Conservation (phyloP, 2,797 vertebrate genomes). For the Micromesistius poutassou region DNA sequence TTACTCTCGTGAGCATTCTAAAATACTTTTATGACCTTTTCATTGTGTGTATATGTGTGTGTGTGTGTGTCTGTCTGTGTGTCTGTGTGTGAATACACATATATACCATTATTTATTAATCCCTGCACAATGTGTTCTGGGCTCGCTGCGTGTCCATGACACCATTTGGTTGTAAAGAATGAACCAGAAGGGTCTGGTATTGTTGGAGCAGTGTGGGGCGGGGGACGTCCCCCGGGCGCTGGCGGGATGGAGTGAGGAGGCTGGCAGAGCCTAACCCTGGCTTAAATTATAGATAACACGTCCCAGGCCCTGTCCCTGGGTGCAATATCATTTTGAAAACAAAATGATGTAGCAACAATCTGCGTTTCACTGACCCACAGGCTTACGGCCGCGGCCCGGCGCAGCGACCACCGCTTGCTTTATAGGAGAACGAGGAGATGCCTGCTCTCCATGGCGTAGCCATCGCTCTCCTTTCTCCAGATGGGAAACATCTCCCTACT, state of each 20-base stretch:
- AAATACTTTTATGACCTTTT: slow-evolving; percentile 73
- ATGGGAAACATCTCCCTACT: slow-evolving; percentile 5
- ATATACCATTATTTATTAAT: slow-evolving; percentile 32
- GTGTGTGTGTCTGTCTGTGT: slow-evolving; percentile 57
- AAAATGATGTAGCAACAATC: slow-evolving; percentile 61
- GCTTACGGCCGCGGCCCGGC: slow-evolving; percentile 27
- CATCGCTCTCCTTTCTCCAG: slow-evolving; percentile 20
- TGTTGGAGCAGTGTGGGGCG: slow-evolving; percentile 47
- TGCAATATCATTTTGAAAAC: slow-evolving; percentile 54
- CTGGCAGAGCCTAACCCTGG: slow-evolving; percentile 52
- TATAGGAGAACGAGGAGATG: slow-evolving; percentile 36
- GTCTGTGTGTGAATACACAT: slow-evolving; percentile 23
- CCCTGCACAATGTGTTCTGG: slow-evolving; percentile 63
- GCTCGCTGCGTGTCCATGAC: slow-evolving; percentile 54
- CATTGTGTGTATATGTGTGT: slow-evolving; percentile 57
- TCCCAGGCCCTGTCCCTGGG: slow-evolving; percentile 41
- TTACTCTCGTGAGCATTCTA: slow-evolving; percentile 68
- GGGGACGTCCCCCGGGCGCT: slow-evolving; percentile 57
- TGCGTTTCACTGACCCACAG: slow-evolving; percentile 46
- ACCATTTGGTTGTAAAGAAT: slow-evolving; percentile 62
- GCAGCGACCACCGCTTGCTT: slow-evolving; percentile 27
- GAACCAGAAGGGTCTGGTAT: slow-evolving; percentile 53
- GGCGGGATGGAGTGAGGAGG: slow-evolving; percentile 47
- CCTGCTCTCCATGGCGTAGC: slow-evolving; percentile 26
- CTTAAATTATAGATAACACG: slow-evolving; percentile 50